Conservation (phyloP, 2,888 invertebrate species). For the Galerucella calmariensis region DNA sequence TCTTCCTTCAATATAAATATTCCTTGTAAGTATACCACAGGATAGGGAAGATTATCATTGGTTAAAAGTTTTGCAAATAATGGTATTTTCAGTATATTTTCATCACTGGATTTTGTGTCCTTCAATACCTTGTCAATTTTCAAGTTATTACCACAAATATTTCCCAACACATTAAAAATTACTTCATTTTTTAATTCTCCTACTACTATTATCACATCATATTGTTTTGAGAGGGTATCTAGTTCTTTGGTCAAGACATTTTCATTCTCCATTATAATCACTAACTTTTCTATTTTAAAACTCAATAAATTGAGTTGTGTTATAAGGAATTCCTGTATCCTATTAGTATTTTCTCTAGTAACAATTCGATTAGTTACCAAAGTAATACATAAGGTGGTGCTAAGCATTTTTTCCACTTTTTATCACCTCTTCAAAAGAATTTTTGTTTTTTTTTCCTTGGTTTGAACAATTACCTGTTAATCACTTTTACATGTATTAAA, state of each 20-base stretch:
- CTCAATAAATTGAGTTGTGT: conserved; percentile 37
- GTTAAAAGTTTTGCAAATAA: conserved; percentile 46
- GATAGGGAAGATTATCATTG: conserved; percentile 31
- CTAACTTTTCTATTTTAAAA: conserved; percentile 43
- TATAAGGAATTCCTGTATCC: conserved; percentile 24
- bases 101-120: conserved; percentile 23
- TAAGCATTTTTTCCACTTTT: conserved; percentile 27
- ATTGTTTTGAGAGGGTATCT: conserved; percentile 45
- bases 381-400: conserved; percentile 31
- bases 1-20: conserved; percentile 41
- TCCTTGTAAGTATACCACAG: conserved; percentile 43
- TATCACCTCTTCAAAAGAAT: not conserved
- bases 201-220: conserved; percentile 54
- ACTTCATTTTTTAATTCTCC: conserved; percentile 41
- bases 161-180: conserved; percentile 48
- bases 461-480: conserved; percentile 7
- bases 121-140: conserved; percentile 26
- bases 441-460: not conserved
- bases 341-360: conserved; percentile 24
- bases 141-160: conserved; percentile 48
- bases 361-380: conserved; percentile 31
- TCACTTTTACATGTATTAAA: not conserved
- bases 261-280: conserved; percentile 41
- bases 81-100: conserved; percentile 42
- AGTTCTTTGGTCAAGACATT: conserved; percentile 39